Evolutionary conservation across 2,113 vertebrate genomes (phyloP).

Genomic region (Ptychochromis oligacanthus): DNA sequence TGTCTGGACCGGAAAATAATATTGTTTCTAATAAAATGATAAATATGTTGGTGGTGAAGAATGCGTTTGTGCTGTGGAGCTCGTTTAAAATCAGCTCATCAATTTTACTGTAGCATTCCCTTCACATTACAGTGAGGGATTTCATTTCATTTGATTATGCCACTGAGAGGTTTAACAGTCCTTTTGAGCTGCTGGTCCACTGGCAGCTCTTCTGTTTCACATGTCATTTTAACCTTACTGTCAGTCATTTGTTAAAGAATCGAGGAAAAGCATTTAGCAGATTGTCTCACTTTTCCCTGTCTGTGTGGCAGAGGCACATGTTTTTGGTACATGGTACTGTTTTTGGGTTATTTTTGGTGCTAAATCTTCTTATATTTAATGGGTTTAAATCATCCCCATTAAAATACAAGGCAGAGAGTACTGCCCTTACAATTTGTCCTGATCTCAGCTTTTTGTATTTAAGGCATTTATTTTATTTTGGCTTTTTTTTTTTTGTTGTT

Average conservation of each 20-base stretch:
- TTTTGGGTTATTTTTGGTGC: not conserved
- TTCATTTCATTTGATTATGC: not conserved
- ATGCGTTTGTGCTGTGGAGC: not conserved
- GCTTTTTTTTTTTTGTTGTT: slow-evolving; percentile 1
- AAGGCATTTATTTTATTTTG: not conserved
- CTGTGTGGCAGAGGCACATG: not conserved
- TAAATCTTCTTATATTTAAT: not conserved
- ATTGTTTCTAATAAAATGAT: not conserved
- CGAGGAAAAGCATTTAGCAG: not conserved
- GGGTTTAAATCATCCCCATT: slow-evolving; percentile 4
- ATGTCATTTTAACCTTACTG: not conserved
- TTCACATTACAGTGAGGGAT: not conserved
- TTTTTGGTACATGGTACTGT: too few relatives aligned
- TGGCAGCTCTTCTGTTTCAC: not conserved
- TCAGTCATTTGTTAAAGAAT: not conserved
- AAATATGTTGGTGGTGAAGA: not conserved
- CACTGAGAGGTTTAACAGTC: not conserved
- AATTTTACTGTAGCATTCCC: not conserved
- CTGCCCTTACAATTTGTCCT: slow-evolving; percentile 4
- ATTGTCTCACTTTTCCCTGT: not conserved
- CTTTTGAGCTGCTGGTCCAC: not conserved
- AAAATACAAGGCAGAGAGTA: not conserved
- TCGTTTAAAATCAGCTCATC: not conserved
- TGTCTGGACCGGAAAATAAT: not conserved
- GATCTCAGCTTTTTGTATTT: slow-evolving; percentile 12